Base-by-base conservation (phyloP, 2,113 vertebrate genomes). In the Cichladusa arquata region DNA sequence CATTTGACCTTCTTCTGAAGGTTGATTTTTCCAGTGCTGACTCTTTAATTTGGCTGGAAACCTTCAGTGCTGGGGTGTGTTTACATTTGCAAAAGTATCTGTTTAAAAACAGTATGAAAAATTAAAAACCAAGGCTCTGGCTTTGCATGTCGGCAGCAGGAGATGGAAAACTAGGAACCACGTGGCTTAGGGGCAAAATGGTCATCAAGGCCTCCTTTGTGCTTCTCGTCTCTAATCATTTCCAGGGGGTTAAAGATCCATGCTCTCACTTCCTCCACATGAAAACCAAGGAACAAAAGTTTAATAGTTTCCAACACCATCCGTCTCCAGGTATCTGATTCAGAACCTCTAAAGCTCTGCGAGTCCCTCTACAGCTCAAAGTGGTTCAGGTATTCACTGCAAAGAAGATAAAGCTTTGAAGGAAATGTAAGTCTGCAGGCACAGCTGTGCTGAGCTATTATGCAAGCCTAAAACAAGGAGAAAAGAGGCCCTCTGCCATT, bases 71-170 rank as follows among this genome's bases (percentile, higher is more conserved):
- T 58, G 48, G 83, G 61, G 54, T 65, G 93, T 92, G 80, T 96
- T 97, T 97, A 95, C 92, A 91, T 94, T 96, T 96, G 96, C 86
- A 94, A 96, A 97, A 91, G 81, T 97, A 96, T 95, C 92, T 94
- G 91, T 94, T 95, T 96, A 91, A 96, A 97, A 97, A 89, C 96
- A 95, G 78, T 53, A 92, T 86, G 88, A 97, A 95, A 96, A 97
- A 95, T 95, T 95, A 93, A 97, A 95, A 96, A 9, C 61, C 62
- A 72, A 78, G 57, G 48, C n/a, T 57, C 56, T 67, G 90, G 88
- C 65, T 95, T 84, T 86, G 61, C 67, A 36, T 73, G 79, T 82
- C 45, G 0, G 94, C 93, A 97, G 92, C 86, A 81, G 90, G 87
- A 92, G 93, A 69, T 0, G 26, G 81, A 96, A 96, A 95, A 57